Percentiles rank a stretch among this genome's conserved stretches.
These are phyloP conservation scores for Drosophila neotestacea DNA, from an alignment of 2,888 invertebrate species.

Conservation along the genomic window DNA sequence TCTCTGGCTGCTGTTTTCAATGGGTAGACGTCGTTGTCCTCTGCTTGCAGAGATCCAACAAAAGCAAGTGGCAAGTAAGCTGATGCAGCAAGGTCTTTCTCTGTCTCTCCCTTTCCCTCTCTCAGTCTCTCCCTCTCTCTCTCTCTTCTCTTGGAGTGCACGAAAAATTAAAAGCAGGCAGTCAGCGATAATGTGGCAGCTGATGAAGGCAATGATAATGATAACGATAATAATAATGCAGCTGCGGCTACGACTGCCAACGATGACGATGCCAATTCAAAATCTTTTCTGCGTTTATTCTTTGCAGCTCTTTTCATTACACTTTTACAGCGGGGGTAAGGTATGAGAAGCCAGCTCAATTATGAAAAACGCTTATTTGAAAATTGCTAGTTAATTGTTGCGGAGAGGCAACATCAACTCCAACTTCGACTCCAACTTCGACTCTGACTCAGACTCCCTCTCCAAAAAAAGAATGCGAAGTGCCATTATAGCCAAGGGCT, in stretches of 20 bases:
- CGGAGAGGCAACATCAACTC: conserved; percentile 35
- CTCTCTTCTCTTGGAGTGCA: conserved; percentile 2
- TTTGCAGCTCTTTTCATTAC: conserved; percentile 51
- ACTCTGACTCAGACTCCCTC: too few relatives aligned
- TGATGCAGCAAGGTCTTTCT: conserved; percentile 20
- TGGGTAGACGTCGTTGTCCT: conserved; percentile 19
- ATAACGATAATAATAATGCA: conserved; percentile 49
- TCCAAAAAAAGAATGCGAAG: conserved; percentile 33
- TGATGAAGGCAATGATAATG: conserved; percentile 72
- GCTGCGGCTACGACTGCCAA: conserved; percentile 34
- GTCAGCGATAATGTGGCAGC: conserved; percentile 65
- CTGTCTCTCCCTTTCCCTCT: conserved; percentile 2
- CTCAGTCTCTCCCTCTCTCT: neutral
- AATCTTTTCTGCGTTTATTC: conserved; percentile 61
- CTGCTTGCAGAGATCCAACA: conserved; percentile 39
- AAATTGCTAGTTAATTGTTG: conserved; percentile 78
- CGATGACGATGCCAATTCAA: conserved; percentile 72
- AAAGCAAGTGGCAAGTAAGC: conserved; percentile 58
- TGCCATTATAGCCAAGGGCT: conserved; percentile 60
- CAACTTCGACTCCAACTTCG: conserved; percentile 22
- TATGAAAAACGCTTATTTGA: conserved; percentile 79
- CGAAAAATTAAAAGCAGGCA: conserved; percentile 51
- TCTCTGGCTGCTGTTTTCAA: conserved; percentile 26
- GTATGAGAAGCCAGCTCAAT: conserved; percentile 47
- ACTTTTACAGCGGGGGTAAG: conserved; percentile 15